Percentiles rank a stretch among this genome's conserved stretches.
phyloP scores from a whole-genome alignment of 2,888 invertebrate genomes.

The Mystacides longicornis region DNA sequence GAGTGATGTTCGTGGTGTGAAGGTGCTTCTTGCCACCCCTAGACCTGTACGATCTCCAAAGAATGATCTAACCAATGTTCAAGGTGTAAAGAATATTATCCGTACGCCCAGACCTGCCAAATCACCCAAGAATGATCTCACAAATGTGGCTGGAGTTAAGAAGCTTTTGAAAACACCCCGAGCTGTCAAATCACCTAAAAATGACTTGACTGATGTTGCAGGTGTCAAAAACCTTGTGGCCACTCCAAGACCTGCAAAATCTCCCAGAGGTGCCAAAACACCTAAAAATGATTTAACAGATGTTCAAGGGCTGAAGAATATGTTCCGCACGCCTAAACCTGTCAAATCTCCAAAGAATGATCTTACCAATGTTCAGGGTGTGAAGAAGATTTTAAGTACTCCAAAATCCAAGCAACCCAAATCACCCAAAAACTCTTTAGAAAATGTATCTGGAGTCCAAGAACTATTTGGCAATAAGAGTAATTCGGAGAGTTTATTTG shows the following conservation, averaged over 20 bases:
- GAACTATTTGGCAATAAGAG: slow-evolving; percentile 30
- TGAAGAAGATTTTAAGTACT: slow-evolving; percentile 12
- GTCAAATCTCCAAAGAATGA: slow-evolving; percentile 34
- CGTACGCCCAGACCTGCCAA: slow-evolving; percentile 28
- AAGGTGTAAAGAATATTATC: slow-evolving; percentile 37
- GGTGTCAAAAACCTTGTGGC: slow-evolving; percentile 37
- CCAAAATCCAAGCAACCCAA: slow-evolving; percentile 11
- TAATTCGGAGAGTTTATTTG: slow-evolving; percentile 15
- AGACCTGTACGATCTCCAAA: slow-evolving; percentile 31
- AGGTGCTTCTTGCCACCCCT: slow-evolving; percentile 33
- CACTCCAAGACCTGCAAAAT: slow-evolving; percentile 30
- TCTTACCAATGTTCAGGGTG: slow-evolving; percentile 27
- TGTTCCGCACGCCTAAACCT: slow-evolving; percentile 30
- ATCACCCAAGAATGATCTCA: slow-evolving; percentile 33
- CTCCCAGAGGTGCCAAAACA: slow-evolving; percentile 31
- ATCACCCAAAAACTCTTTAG: slow-evolving; percentile 28
- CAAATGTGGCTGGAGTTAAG: slow-evolving; percentile 39
- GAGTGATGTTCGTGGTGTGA: slow-evolving; percentile 38
- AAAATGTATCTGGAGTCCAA: slow-evolving; percentile 38
- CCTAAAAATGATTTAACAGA: slow-evolving; percentile 35
- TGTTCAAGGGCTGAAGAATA: slow-evolving; percentile 36
- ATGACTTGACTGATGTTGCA: slow-evolving; percentile 33
- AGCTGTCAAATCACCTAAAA: slow-evolving; percentile 32
- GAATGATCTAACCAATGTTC: slow-evolving; percentile 35
- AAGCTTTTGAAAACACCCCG: slow-evolving; percentile 28